Percentiles rank a stretch among this genome's conserved stretches.
phyloP scores from a whole-genome alignment of 2,797 vertebrate genomes.

The Lacerta viridis region DNA sequence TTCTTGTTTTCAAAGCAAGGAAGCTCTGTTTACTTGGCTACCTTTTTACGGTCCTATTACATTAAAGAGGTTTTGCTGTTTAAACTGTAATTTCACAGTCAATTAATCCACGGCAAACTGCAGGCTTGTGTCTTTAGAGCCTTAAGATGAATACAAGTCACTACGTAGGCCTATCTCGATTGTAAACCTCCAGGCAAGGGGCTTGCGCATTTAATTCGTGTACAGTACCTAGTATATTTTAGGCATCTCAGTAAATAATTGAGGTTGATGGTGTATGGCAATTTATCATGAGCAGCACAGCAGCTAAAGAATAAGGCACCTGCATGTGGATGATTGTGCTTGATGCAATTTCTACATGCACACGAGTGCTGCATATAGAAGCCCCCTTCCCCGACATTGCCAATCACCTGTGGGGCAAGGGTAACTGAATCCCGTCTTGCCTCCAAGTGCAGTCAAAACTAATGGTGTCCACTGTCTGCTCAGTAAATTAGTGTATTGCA shows the following conservation, averaged over 20 bases:
- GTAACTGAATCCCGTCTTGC: not conserved
- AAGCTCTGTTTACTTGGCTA: conserved; percentile 62
- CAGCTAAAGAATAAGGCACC: not conserved
- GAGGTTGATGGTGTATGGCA: not conserved
- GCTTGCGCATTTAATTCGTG: not conserved
- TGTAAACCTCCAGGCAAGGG: not conserved
- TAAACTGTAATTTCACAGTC: conserved; percentile 72
- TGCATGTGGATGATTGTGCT: not conserved
- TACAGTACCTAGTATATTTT: not conserved
- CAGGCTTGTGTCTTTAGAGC: conserved; percentile 44
- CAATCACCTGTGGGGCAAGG: not conserved
- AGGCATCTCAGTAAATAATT: not conserved
- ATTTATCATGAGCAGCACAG: not conserved
- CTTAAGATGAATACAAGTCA: conserved; percentile 20
- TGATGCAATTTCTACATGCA: not conserved
- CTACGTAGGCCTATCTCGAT: conserved; percentile 44
- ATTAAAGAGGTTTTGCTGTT: conserved; percentile 63
- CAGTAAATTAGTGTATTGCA: not conserved
- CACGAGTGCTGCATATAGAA: not conserved
- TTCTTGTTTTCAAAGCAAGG: conserved; percentile 54
- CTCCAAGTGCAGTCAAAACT: not conserved
- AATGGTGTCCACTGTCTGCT: too few relatives aligned
- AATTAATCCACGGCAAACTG: conserved; percentile 62
- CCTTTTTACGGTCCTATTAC: conserved; percentile 55
- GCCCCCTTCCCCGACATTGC: not conserved